Evolutionary conservation across 2,888 invertebrate species (phyloP), one percentile per base, ranked within the genome.

Genomic region (Volucella inanis): DNA sequence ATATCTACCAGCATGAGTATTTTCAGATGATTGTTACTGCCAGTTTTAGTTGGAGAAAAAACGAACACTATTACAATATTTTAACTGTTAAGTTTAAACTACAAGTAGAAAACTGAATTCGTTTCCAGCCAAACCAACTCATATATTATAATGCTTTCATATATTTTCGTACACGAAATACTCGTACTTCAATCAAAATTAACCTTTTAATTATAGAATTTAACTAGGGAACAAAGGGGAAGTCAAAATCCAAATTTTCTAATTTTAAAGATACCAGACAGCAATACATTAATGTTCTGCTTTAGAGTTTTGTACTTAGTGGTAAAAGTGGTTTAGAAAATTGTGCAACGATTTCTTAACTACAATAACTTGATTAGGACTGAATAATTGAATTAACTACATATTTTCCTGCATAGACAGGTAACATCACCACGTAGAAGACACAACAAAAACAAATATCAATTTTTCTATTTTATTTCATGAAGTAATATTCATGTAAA

Each of bases 351-450:
- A 31, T 59, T 43, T 47, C 10, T 67, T 45, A 59, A 11, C 55
- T 38, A 45, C 55, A 50, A 14, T 67, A 67, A 76, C 59, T 67
- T 52, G 61, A 67, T 76, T 65, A 76, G 18, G 57, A 67, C 43
- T 45, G 67, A 38, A 68, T 76, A 61, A 76, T 76, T 59, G 38
- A 50, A 76, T 76, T 76, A 76, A 52, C 18, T 11, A 39, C 52
- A 11, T 38, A n/a, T 68, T 68, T 45, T 68, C 38, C 15, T n/a
- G 18, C 15, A 45, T 8, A 52, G 45, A 14, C 45, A 61, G 38
- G n/a, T 31, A 74, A 39, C 8, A 14, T 50, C n/a, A n/a, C 52
- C 43, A 12, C 15, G 15, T 50, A 10, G 65, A 41, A 41, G 75
- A 1, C 54, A 15, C 31, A 49, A 14, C n/a, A 45, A 49, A 49